phyloP scores from a whole-genome alignment of 2,113 vertebrate species.

The Mandrillus leucophaeus region DNA sequence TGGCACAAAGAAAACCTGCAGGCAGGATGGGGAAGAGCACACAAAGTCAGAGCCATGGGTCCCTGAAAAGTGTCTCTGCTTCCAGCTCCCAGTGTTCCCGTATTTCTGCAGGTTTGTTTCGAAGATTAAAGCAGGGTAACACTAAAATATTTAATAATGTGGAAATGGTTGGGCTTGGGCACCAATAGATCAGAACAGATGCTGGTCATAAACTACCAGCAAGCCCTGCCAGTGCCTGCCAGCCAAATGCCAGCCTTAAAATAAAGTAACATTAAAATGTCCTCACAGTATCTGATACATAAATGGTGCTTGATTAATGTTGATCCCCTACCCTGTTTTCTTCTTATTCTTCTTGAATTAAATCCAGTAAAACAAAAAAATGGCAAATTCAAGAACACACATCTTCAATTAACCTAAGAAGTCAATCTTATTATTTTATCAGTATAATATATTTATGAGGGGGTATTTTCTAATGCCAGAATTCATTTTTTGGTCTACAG shows the following conservation, averaged over 20 bases:
- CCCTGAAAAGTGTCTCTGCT: not conserved
- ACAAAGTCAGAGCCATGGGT: not conserved
- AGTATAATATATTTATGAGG: not conserved
- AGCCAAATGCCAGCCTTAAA: not conserved
- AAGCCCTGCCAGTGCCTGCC: not conserved
- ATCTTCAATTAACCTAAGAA: not conserved
- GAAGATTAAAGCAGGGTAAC: conserved; percentile 2
- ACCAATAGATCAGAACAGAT: conserved; percentile 59
- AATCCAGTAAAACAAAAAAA: not conserved
- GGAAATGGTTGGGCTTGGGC: conserved; percentile 38
- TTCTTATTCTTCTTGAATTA: not conserved
- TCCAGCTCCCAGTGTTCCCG: not conserved
- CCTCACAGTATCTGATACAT: not conserved
- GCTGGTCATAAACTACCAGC: conserved; percentile 30
- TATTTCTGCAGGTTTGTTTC: not conserved
- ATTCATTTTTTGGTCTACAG: not conserved
- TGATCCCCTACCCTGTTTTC: not conserved
- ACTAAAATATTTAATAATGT: conserved; percentile 59
- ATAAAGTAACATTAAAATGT: conserved; percentile 35
- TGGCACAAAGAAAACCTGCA: not conserved
- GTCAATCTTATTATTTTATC: not conserved
- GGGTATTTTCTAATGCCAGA: not conserved
- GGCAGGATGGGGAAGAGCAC: not conserved
- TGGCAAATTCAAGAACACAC: not conserved
- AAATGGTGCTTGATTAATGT: conserved; percentile 19